Evolutionary conservation across 2,888 invertebrate genomes (phyloP).

Genomic region (Tenthredo scrophulariae): DNA sequence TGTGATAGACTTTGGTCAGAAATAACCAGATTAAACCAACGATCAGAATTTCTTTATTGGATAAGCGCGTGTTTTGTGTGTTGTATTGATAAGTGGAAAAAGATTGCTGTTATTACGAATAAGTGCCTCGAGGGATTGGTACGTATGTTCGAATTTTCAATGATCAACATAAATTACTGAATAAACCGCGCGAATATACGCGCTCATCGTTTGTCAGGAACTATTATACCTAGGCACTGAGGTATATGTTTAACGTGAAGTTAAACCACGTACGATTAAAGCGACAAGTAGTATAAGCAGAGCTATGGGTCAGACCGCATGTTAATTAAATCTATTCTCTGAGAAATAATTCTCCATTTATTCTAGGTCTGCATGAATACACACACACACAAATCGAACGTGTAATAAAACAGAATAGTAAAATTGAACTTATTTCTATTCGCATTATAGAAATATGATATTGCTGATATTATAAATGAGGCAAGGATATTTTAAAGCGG

Average conservation of each 20-base stretch:
- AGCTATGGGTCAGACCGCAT: not conserved
- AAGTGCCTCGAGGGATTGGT: constrained; percentile 5
- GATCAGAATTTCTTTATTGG: constrained; percentile 34
- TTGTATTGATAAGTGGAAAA: constrained; percentile 51
- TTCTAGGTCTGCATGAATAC: not conserved
- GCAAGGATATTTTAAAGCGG: not conserved
- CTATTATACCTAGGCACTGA: no score
- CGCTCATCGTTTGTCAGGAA: not conserved
- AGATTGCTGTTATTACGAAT: constrained; percentile 38
- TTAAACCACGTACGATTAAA: not conserved
- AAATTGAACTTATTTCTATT: not conserved
- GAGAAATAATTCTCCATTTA: not conserved
- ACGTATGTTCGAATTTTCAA: constrained; percentile 25
- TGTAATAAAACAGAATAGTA: not conserved
- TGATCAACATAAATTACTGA: not conserved
- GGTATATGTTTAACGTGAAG: not conserved
- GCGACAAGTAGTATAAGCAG: not conserved
- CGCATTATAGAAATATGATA: not conserved
- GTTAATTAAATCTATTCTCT: not conserved
- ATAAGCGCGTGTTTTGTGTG: constrained; percentile 31
- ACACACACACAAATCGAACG: not conserved
- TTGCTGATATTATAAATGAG: not conserved
- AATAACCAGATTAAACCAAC: constrained; percentile 54
- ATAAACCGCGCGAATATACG: not conserved
- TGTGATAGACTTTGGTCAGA: constrained; percentile 37